Evolutionary conservation across 2,888 invertebrate genomes (phyloP).

Genomic region (Taenaris catops): DNA sequence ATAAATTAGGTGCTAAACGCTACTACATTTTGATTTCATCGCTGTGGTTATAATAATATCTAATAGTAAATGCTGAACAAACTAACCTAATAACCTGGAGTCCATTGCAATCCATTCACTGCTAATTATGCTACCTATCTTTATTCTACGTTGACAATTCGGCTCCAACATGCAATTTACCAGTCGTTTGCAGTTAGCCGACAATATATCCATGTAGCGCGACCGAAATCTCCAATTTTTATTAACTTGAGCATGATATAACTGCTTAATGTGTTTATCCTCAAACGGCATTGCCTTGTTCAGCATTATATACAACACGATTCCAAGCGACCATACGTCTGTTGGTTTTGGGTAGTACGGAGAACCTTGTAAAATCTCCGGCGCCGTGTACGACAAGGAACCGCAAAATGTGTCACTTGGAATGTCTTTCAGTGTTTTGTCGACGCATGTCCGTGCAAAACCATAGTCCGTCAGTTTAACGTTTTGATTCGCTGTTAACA

Average conservation of each 20-base stretch:
- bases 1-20: no score
- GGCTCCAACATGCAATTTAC: conserved; percentile 84
- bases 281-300: conserved; percentile 93
- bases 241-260: conserved; percentile 81
- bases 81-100: conserved; percentile 63
- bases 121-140: conserved; percentile 77
- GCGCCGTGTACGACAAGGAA: conserved; percentile 92
- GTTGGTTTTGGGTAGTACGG: conserved; percentile 86
- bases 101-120: conserved; percentile 85
- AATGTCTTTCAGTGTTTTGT: conserved; percentile 58
- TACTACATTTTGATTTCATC: no score
- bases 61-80: no score
- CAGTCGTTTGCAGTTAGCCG: conserved; percentile 82
- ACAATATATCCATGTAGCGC: conserved; percentile 77
- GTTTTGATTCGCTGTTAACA: conserved; percentile 85
- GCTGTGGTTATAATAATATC: no score
- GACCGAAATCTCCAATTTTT: conserved; percentile 85
- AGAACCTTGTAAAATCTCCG: conserved; percentile 89
- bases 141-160: conserved; percentile 78
- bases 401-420: conserved; percentile 92
- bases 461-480: conserved; percentile 92
- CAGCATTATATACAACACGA: conserved; percentile 89
- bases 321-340: conserved; percentile 90
- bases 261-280: conserved; percentile 84
- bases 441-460: conserved; percentile 80